Conservation (phyloP, 2,113 vertebrate genomes). For the Oryzias celebensis region DNA sequence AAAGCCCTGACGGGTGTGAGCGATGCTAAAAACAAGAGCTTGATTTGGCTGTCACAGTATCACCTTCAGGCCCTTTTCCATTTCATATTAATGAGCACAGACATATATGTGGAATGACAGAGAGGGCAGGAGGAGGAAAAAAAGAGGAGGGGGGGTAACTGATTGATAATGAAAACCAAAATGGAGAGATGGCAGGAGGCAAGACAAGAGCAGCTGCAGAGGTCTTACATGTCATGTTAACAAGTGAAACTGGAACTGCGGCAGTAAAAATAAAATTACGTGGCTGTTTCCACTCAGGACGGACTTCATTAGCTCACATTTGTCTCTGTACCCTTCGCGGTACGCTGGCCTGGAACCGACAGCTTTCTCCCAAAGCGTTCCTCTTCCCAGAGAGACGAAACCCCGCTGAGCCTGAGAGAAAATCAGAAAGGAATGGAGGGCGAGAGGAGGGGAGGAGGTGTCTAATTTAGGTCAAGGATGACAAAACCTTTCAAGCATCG, state of each 20-base stretch:
- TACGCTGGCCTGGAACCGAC: conserved; percentile 40
- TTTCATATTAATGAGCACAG: conserved; percentile 30
- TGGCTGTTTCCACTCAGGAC: conserved; percentile 40
- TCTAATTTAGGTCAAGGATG: conserved; percentile 61
- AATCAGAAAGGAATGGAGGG: conserved; percentile 38
- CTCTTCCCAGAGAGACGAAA: conserved; percentile 40
- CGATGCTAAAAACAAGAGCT: conserved; percentile 46
- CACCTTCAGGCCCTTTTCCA: conserved; percentile 42
- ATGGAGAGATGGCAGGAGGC: conserved; percentile 13
- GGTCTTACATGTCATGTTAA: conserved; percentile 49
- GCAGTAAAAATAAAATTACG: conserved; percentile 3
- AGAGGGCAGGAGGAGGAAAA: conserved; percentile 13
- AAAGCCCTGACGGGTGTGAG: conserved; percentile 48
- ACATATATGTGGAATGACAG: conserved; percentile 28
- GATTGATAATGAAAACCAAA: conserved; percentile 44
- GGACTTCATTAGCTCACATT: conserved; percentile 59
- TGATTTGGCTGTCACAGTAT: conserved; percentile 50
- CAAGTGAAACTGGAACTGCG: conserved; percentile 38
- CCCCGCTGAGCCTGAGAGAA: conserved; percentile 45
- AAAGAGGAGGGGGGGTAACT: conserved; percentile 17
- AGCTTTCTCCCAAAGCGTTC: conserved; percentile 37
- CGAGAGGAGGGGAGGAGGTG: background rate
- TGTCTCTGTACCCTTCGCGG: conserved; percentile 35
- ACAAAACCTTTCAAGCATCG: conserved; percentile 34
- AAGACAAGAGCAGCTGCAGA: conserved; percentile 30